Percentiles rank a stretch among this genome's conserved stretches.
These are phyloP conservation scores for Ridgeia piscesae DNA, from an alignment of 1,140 invertebrate genomes.

Conservation along the genomic window DNA sequence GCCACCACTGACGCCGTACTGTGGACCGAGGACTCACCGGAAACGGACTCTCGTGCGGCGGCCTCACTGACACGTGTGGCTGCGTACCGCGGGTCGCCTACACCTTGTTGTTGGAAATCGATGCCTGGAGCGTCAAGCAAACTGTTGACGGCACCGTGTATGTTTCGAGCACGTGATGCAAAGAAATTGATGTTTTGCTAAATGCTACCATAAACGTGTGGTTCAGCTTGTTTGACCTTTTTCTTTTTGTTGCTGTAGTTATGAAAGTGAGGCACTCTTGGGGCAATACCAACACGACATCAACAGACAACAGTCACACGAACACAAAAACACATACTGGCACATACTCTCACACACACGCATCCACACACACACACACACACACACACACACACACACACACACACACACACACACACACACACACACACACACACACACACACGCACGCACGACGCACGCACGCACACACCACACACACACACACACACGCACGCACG, in stretches of 20 bases:
- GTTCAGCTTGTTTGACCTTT: neutral
- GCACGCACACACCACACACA: no score
- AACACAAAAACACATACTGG: no score
- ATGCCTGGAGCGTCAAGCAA: neutral
- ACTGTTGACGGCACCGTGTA: neutral
- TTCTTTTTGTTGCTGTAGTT: neutral
- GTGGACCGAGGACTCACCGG: neutral
- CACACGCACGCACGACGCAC: no score
- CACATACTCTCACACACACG: no score
- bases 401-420: no score
- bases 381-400: no score
- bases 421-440: no score
- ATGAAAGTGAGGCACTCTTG: no score
- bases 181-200: neutral
- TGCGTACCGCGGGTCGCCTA: neutral
- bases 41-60: neutral
- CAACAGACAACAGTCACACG: no score
- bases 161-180: neutral
- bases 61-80: neutral
- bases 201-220: neutral
- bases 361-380: no score
- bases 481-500: no score
- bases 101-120: neutral
- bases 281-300: no score
- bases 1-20: neutral